These are phyloP conservation scores for Sminthurides bifidus DNA, from an alignment of 1,140 invertebrate genomes.

Conservation along the genomic window DNA sequence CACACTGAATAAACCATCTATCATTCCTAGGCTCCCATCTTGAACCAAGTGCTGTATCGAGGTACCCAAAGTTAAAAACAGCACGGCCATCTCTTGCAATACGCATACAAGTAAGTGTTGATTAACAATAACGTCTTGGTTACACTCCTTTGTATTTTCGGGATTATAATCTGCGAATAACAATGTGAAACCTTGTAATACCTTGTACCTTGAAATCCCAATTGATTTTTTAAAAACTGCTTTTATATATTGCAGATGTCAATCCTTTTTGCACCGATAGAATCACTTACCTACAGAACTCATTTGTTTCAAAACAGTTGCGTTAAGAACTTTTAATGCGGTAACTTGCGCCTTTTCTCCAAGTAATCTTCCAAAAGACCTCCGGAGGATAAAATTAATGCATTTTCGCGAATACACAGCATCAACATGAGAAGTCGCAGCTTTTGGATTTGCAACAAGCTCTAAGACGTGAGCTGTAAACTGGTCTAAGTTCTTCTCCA, in stretches of 20 bases:
- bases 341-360: slow-evolving; percentile 92
- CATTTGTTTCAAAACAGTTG: slow-evolving; percentile 86
- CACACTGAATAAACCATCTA: slow-evolving; percentile 60
- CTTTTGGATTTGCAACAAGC: slow-evolving; percentile 83
- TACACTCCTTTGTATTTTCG: slow-evolving; percentile 70
- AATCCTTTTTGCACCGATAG: too few species aligned
- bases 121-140: slow-evolving; percentile 79
- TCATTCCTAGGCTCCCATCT: slow-evolving; percentile 50
- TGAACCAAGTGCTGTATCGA: slow-evolving; percentile 75
- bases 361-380: slow-evolving; percentile 81
- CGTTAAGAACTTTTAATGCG: slow-evolving; percentile 87
- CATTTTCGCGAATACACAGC: slow-evolving; percentile 96
- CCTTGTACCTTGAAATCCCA: too few species aligned
- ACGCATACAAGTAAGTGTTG: slow-evolving; percentile 90
- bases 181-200: too few species aligned
- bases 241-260: too few species aligned
- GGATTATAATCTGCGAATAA: slow-evolving; percentile 61
- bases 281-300: slow-evolving; percentile 65
- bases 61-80: slow-evolving; percentile 77
- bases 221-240: too few species aligned
- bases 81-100: slow-evolving; percentile 76
- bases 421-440: slow-evolving; percentile 88
- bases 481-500: slow-evolving; percentile 78
- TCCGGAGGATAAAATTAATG: slow-evolving; percentile 86
- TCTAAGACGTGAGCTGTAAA: slow-evolving; percentile 83